Percentiles rank a stretch among this genome's conserved stretches.
Conservation (phyloP, 2,797 vertebrate genomes). For the Gallinago solitaria region DNA sequence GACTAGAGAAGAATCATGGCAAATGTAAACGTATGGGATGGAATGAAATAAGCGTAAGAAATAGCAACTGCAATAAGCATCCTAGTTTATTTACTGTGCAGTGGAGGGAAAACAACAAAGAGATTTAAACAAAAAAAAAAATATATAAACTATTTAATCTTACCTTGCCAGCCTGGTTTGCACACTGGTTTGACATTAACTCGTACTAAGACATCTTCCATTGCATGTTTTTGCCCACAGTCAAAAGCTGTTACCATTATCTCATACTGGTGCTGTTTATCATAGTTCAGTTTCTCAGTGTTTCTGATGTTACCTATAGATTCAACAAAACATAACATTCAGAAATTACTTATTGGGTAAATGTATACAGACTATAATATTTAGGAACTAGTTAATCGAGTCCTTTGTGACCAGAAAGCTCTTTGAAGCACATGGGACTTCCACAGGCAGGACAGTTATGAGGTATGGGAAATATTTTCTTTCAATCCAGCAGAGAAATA, state of each 20-base stretch:
- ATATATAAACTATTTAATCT: neutral
- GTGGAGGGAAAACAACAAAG: neutral
- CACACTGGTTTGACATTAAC: constrained; percentile 94
- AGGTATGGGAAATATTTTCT: neutral
- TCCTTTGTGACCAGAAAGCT: neutral
- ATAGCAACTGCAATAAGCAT: neutral
- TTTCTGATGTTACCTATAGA: constrained; percentile 92
- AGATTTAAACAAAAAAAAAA: neutral
- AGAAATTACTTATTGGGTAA: neutral
- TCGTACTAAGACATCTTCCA: constrained; percentile 85
- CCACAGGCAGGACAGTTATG: neutral
- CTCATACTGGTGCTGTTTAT: constrained; percentile 89
- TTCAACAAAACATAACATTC: neutral
- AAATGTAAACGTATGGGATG: neutral
- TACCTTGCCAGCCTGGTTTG: constrained; percentile 98
- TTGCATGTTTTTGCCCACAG: constrained; percentile 91
- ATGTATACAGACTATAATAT: neutral
- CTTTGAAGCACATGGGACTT: neutral
- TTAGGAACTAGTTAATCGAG: neutral
- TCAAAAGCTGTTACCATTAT: constrained; percentile 93
- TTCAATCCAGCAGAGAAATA: neutral
- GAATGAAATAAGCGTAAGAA: neutral
- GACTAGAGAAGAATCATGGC: neutral
- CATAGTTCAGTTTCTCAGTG: constrained; percentile 92
- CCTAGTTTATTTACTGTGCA: neutral